A percentile compares a stretch with the other conserved stretches of the same genome.
Evolutionary conservation across 2,888 invertebrate species (phyloP).

Genomic region (Limulus polyphemus): DNA sequence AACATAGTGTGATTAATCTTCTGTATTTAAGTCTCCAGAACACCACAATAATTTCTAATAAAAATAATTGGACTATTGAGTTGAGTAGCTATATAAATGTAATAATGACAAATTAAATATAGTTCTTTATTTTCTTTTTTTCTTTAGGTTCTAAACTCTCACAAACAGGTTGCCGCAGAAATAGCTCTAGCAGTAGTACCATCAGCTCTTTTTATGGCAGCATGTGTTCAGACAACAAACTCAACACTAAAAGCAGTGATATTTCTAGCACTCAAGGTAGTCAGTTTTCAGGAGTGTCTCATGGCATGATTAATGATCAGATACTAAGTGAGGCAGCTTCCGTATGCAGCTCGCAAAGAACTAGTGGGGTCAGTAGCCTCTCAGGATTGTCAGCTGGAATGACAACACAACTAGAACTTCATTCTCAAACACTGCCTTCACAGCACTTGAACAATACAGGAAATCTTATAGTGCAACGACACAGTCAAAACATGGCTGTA

Average conservation of each 20-base stretch:
- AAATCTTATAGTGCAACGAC: conserved; percentile 43
- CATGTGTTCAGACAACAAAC: conserved; percentile 12
- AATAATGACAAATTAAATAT: not conserved
- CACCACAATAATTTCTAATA: too few relatives aligned
- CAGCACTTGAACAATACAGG: conserved; percentile 32
- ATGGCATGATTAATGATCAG: conserved; percentile 1
- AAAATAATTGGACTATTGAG: too few relatives aligned
- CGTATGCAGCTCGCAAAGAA: conserved; percentile 11
- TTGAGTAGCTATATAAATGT: too few relatives aligned
- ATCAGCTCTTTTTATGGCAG: conserved; percentile 17
- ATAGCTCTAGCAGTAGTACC: conserved; percentile 12
- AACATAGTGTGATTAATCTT: too few relatives aligned
- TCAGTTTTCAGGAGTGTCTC: conserved; percentile 10
- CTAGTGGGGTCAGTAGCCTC: conserved; percentile 12
- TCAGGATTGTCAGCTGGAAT: conserved; percentile 6
- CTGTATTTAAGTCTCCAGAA: too few relatives aligned
- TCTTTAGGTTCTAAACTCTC: too few relatives aligned
- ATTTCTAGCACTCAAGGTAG: conserved; percentile 8
- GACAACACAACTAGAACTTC: conserved; percentile 30
- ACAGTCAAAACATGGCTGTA: conserved; percentile 1
- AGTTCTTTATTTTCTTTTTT: not conserved
- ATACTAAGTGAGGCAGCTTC: conserved; percentile 17
- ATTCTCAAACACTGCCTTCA: conserved; percentile 33
- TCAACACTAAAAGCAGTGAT: conserved; percentile 11
- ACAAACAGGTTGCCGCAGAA: conserved; percentile 3